These are phyloP conservation scores for Muscidifurax raptorellus DNA, from an alignment of 1,140 invertebrate species.

Conservation along the genomic window DNA sequence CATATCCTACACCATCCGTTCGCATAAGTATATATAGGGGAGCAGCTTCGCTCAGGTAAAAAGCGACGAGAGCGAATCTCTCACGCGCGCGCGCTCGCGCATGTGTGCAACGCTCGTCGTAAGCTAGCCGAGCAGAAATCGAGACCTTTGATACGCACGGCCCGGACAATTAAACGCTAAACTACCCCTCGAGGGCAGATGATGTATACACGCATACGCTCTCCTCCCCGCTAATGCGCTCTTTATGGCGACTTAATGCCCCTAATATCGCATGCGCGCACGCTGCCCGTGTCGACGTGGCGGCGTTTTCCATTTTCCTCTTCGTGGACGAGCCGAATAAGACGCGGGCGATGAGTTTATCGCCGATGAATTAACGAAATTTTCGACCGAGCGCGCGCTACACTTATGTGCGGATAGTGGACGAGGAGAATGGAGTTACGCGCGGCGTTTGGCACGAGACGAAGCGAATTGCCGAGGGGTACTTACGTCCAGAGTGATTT, in stretches of 20 bases:
- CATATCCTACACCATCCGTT: not conserved
- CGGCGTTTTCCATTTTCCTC: slow-evolving; percentile 53
- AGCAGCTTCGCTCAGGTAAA: slow-evolving; percentile 8
- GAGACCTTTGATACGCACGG: slow-evolving; percentile 74
- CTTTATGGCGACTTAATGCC: slow-evolving; percentile 76
- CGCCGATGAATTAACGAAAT: slow-evolving; percentile 32
- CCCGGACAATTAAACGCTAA: slow-evolving; percentile 75
- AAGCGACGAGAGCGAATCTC: not conserved
- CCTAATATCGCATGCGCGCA: slow-evolving; percentile 71
- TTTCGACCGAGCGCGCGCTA: not conserved
- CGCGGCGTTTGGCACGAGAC: not conserved
- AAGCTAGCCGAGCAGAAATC: slow-evolving; percentile 71
- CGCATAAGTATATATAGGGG: not conserved
- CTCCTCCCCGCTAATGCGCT: slow-evolving; percentile 72
- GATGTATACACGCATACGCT: slow-evolving; percentile 28
- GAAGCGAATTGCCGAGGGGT: not conserved
- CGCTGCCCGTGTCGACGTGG: slow-evolving; percentile 74
- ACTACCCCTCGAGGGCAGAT: slow-evolving; percentile 73
- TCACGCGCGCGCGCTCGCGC: not conserved
- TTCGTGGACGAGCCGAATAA: not conserved
- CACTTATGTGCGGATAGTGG: no score
- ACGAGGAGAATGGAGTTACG: not conserved
- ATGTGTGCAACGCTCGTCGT: slow-evolving; percentile 10
- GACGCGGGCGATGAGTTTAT: slow-evolving; percentile 32
- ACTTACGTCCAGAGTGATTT: not conserved